These are phyloP conservation scores for Neuroscelio doddi DNA, from an alignment of 2,888 invertebrate genomes.

Conservation along the genomic window DNA sequence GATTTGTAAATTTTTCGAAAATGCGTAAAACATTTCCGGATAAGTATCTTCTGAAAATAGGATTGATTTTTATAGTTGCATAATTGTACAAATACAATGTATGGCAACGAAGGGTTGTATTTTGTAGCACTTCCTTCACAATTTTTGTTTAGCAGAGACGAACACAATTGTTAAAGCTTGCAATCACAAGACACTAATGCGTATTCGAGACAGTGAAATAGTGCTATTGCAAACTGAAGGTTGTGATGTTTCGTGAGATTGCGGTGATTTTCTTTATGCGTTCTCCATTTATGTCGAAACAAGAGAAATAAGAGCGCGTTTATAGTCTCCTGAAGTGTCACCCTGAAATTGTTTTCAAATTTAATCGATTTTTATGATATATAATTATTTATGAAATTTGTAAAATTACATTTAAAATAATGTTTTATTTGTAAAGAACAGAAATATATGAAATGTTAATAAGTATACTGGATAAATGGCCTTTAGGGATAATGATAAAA, in stretches of 20 bases:
- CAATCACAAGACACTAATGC: constrained; percentile 7
- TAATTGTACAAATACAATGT: not conserved
- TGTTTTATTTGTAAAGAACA: no score
- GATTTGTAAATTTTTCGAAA: not conserved
- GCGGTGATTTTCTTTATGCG: not conserved
- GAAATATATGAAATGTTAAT: no score
- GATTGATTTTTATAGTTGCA: not conserved
- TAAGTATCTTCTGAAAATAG: not conserved
- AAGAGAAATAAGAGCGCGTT: constrained; percentile 89
- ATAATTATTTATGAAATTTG: no score
- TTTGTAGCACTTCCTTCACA: not conserved
- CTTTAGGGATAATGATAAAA: no score
- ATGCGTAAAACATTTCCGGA: not conserved
- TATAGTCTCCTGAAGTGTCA: constrained; percentile 95
- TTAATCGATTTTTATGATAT: no score
- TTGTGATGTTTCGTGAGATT: constrained; percentile 4
- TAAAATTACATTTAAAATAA: no score
- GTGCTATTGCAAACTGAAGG: constrained; percentile 19
- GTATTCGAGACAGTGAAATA: not conserved
- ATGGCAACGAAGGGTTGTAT: not conserved
- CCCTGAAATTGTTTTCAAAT: no score
- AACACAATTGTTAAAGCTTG: constrained; percentile 4
- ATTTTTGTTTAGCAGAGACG: not conserved
- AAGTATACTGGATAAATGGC: no score
- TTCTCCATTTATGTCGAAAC: constrained; percentile 76